Evolutionary conservation across 1,140 invertebrate species (phyloP).

Genomic region (Pachyrhynchus sulphureomaculatus): DNA sequence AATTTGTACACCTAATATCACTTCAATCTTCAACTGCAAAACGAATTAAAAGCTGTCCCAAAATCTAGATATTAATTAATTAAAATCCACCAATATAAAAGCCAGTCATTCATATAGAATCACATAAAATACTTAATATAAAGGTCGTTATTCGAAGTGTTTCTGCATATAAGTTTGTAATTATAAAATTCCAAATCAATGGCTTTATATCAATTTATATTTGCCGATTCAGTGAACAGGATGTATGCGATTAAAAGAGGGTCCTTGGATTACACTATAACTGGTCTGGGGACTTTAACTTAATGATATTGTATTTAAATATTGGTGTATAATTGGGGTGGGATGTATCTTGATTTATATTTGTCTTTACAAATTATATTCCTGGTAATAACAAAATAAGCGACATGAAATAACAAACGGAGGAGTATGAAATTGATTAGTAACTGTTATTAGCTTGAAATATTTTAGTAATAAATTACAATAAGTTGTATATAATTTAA

Average conservation of each 20-base stretch:
- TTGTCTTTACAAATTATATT: no score
- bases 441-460: no score
- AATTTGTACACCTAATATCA: no score
- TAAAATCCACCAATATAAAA: background rate
- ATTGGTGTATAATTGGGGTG: constrained; percentile 22
- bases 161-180: constrained; percentile 22
- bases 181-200: constrained; percentile 37
- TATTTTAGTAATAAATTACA: no score
- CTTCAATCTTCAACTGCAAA: no score
- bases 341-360: background rate
- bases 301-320: constrained; percentile 39
- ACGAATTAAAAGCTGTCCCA: no score
- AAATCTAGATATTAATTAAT: background rate
- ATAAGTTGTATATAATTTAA: no score
- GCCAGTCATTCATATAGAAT: constrained; percentile 5
- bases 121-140: constrained; percentile 16
- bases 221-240: constrained; percentile 31
- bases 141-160: constrained; percentile 23
- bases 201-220: constrained; percentile 36
- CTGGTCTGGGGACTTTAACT: constrained; percentile 12
- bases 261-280: constrained; percentile 12
- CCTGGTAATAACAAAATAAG: no score
- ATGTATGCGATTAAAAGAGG: constrained; percentile 14
- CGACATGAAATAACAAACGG: no score
- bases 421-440: no score